Conservation (phyloP, 2,888 invertebrate genomes). For the Isotomurus palustris region DNA sequence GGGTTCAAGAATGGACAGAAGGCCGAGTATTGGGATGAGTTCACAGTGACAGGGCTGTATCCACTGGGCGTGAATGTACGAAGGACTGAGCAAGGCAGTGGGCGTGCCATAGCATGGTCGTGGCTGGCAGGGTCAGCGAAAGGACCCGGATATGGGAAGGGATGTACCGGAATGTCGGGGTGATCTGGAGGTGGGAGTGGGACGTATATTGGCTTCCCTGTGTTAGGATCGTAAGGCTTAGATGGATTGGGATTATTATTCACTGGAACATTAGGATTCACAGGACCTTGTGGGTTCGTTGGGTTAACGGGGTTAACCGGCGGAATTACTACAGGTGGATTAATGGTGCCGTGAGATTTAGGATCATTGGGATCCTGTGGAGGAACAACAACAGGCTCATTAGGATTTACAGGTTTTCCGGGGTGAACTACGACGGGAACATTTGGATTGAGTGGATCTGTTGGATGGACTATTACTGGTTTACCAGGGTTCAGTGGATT, state of each 20-base stretch:
- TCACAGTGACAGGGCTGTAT: constrained; percentile 27
- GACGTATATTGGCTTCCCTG: not conserved
- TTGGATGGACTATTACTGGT: constrained; percentile 11
- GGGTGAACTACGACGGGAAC: constrained; percentile 13
- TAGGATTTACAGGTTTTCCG: constrained; percentile 5
- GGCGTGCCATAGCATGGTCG: not conserved
- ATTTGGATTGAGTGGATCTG: not conserved
- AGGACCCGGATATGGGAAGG: constrained; percentile 16
- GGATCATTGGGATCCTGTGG: constrained; percentile 9
- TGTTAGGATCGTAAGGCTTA: not conserved
- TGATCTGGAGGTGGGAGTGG: not conserved
- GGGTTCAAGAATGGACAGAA: constrained; percentile 15
- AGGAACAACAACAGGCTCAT: constrained; percentile 6
- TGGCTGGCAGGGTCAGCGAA: not conserved
- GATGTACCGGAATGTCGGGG: not conserved
- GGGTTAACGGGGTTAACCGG: constrained; percentile 7
- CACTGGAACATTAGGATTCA: constrained; percentile 9
- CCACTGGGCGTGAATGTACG: constrained; percentile 37
- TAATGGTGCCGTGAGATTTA: not conserved
- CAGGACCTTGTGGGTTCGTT: not conserved
- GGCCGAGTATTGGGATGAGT: too few species aligned
- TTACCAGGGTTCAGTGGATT: constrained; percentile 14
- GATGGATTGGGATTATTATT: constrained; percentile 13
- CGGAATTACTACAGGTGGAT: constrained; percentile 4
- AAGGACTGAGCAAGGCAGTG: constrained; percentile 5